Evolutionary conservation across 1,140 invertebrate genomes (phyloP), one percentile per base, ranked within the genome.

Genomic region (Panulirus ornatus): DNA sequence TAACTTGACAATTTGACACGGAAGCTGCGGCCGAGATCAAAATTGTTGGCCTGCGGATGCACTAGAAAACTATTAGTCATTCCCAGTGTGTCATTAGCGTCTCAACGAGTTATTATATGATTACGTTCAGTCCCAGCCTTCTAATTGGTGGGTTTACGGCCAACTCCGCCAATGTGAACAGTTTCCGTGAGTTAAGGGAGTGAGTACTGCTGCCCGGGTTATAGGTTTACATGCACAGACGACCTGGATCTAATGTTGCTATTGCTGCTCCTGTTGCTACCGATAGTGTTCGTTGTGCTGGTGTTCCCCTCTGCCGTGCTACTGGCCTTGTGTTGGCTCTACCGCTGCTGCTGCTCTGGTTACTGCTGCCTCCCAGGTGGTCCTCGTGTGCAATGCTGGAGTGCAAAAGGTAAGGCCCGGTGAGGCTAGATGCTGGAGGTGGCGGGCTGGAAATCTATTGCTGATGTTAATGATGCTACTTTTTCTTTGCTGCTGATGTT

Each of bases 41-140:
- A 66, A 66, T 30, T 66, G 30, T 27, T 66, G 58, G 58, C 11
- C 30, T n/a, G 58, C 58, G n/a, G 58, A 66, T 66, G 2, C 58
- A 27, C n/a, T 34, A 66, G n/a, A 66, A 66, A 66, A 30, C n/a
- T 30, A 30, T 66, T 30, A 30, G n/a, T 66, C 27, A 30, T 30
- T 66, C 2, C n/a, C n/a, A 30, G n/a, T 6, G n/a, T 66, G 58
- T 66, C n/a, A 66, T 66, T 66, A 66, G n/a, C 58, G 58, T 66
- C 58, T 66, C n/a, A 30, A 27, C 58, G 58, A 66, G 58, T 66
- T 66, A 66, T 66, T 66, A 66, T 66, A 66, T 66, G n/a, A 66
- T 66, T 66, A 66, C 6, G 27, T 27, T 66, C 58, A 30, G 16
- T 66, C 11, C 22, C 58, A 66, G n/a, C n/a, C 58, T 6, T 66